phyloP scores from a whole-genome alignment of 2,797 vertebrate species.

The Cynodonichthys magdalenae region DNA sequence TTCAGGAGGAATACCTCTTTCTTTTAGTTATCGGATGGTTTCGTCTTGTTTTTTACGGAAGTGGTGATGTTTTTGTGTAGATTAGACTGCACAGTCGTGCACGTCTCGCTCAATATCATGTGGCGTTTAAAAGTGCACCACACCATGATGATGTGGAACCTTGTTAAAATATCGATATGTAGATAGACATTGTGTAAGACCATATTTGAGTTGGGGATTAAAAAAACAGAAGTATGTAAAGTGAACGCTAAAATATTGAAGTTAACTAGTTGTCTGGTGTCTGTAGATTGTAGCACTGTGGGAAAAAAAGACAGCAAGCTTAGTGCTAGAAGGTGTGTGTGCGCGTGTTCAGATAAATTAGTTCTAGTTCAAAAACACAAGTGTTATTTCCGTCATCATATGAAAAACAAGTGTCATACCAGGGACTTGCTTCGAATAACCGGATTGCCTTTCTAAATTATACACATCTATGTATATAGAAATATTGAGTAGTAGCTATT shows the following conservation, averaged over 20 bases:
- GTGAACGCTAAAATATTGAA: not conserved
- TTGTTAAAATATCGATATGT: not conserved
- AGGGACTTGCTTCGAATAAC: not conserved
- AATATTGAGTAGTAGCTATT: not conserved
- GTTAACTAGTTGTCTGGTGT: not conserved
- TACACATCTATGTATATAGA: not conserved
- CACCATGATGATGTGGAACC: conserved; percentile 10
- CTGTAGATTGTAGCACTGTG: no score
- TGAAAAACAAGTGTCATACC: conserved; percentile 18
- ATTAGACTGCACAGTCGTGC: conserved; percentile 47
- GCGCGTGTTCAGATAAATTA: conserved; percentile 45
- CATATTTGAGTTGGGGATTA: not conserved
- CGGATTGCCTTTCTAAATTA: not conserved
- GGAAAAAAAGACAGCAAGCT: conserved; percentile 28
- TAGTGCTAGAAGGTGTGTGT: conserved; percentile 45
- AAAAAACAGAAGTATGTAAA: not conserved
- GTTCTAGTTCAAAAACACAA: conserved; percentile 19
- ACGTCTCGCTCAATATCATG: conserved; percentile 31
- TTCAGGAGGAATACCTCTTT: conserved; percentile 38
- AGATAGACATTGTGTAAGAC: not conserved
- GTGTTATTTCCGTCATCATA: conserved; percentile 48
- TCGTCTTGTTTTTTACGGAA: conserved; percentile 63
- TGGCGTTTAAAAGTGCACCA: conserved; percentile 18
- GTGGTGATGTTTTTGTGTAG: conserved; percentile 65
- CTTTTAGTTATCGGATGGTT: conserved; percentile 42